A percentile compares a stretch with the other conserved stretches of the same genome.
phyloP scores from a whole-genome alignment of 1,140 invertebrate species.

The Meteorus sp. region DNA sequence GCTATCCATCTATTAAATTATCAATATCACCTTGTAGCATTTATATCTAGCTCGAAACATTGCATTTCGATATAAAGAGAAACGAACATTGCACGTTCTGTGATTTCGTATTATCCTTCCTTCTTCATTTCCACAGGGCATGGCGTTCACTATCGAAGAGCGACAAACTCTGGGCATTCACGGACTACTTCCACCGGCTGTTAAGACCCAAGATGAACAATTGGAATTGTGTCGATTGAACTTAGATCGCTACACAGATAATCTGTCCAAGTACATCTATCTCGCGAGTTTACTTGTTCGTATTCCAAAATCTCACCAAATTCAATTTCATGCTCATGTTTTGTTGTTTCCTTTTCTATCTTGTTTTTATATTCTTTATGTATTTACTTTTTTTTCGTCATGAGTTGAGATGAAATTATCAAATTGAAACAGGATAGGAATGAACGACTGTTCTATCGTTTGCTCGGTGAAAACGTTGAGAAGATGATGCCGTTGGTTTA shows the following conservation, averaged over 20 bases:
- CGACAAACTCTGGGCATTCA: constrained; percentile 83
- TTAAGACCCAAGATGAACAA: constrained; percentile 85
- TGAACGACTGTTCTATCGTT: constrained; percentile 90
- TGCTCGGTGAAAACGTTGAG: constrained; percentile 85
- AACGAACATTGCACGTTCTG: constrained; percentile 9
- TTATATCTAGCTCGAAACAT: not conserved
- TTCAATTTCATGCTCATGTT: too few relatives aligned
- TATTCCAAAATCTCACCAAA: too few relatives aligned
- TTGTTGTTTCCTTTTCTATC: too few relatives aligned
- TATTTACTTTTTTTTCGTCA: too few relatives aligned
- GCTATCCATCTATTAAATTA: constrained; percentile 5
- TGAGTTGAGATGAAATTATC: too few relatives aligned
- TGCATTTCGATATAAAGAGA: not conserved
- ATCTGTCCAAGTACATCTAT: constrained; percentile 82
- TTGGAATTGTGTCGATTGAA: constrained; percentile 71
- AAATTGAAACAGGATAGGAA: constrained; percentile 72
- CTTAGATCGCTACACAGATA: constrained; percentile 71
- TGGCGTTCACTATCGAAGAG: constrained; percentile 83
- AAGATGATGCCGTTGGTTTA: constrained; percentile 90
- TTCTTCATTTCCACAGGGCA: constrained; percentile 66
- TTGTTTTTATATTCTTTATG: not conserved
- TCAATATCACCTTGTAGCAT: not conserved
- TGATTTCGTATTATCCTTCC: too few relatives aligned
- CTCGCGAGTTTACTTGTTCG: constrained; percentile 72
- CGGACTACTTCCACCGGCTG: constrained; percentile 76